Conservation (phyloP, 1,140 invertebrate genomes). For the Drosophila rufa region DNA sequence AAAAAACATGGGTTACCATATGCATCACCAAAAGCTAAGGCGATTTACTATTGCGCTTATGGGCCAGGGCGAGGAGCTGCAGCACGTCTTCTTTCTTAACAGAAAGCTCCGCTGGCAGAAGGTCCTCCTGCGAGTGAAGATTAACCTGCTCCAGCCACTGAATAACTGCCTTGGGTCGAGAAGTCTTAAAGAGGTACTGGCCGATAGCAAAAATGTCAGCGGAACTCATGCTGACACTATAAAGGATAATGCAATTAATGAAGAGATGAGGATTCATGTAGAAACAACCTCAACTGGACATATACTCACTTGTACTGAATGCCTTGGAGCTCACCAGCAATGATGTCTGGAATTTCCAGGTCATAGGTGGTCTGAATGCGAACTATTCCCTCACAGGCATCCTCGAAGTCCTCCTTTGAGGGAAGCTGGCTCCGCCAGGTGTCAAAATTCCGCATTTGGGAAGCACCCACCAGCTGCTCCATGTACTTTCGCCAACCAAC, state of each 20-base stretch:
- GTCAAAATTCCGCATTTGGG: conserved; percentile 87
- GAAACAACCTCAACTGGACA: too few relatives aligned
- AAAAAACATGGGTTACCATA: background rate
- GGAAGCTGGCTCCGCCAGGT: conserved; percentile 90
- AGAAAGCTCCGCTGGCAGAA: background rate
- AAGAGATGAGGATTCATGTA: background rate
- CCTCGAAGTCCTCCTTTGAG: conserved; percentile 93
- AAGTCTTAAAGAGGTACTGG: background rate
- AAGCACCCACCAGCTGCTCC: conserved; percentile 61
- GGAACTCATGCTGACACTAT: conserved; percentile 22
- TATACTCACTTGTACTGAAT: conserved; percentile 90
- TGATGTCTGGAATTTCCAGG: conserved; percentile 93
- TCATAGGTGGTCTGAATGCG: conserved; percentile 97
- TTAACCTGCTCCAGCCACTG: conserved; percentile 9
- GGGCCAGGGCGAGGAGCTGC: background rate
- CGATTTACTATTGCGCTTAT: conserved; percentile 9
- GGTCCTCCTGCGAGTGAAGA: background rate
- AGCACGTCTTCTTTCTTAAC: background rate
- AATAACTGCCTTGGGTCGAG: background rate
- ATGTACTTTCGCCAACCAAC: conserved; percentile 45
- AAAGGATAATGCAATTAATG: too few relatives aligned
- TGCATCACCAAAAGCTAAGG: conserved; percentile 1
- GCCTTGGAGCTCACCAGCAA: conserved; percentile 94
- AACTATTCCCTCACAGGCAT: conserved; percentile 95
- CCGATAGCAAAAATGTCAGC: conserved; percentile 44